Conservation (phyloP, 2,797 vertebrate species). For the Pseudotriccus pelzelni region DNA sequence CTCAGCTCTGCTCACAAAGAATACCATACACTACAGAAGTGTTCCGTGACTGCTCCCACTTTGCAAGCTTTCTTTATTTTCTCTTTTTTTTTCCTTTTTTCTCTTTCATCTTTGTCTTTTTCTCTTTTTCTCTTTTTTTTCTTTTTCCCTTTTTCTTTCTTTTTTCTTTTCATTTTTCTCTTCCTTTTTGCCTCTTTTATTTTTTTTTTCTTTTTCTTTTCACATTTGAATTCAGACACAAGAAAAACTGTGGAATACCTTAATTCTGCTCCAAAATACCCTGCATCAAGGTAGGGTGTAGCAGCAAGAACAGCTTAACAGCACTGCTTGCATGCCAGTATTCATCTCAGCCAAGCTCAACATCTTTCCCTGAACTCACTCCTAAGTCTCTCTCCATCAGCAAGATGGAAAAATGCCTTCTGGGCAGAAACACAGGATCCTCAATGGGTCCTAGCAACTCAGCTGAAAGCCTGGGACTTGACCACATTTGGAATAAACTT, state of each 20-base stretch:
- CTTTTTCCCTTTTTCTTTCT: rapidly evolving
- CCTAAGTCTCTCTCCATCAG: neutral
- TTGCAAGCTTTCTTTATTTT: neutral
- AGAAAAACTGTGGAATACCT: neutral
- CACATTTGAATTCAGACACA: neutral
- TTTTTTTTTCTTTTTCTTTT: neutral
- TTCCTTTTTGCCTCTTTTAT: no score
- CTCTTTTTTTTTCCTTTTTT: neutral
- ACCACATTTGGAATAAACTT: conserved; percentile 70
- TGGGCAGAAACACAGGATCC: neutral
- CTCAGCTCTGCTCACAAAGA: neutral
- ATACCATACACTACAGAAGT: neutral
- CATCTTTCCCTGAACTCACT: neutral
- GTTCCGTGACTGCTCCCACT: neutral
- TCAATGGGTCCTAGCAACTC: conserved; percentile 32
- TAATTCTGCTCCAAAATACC: neutral
- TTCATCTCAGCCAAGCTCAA: neutral
- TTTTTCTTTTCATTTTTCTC: rapidly evolving
- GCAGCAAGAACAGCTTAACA: neutral
- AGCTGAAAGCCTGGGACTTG: conserved; percentile 47
- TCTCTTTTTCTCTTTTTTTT: no score
- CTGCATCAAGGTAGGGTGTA: neutral
- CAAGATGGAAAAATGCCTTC: conserved; percentile 2
- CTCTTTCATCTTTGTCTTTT: rapidly evolving
- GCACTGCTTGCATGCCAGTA: neutral